Base-by-base conservation (phyloP, 2,797 vertebrate species). In the Gastrophryne carolinensis region DNA sequence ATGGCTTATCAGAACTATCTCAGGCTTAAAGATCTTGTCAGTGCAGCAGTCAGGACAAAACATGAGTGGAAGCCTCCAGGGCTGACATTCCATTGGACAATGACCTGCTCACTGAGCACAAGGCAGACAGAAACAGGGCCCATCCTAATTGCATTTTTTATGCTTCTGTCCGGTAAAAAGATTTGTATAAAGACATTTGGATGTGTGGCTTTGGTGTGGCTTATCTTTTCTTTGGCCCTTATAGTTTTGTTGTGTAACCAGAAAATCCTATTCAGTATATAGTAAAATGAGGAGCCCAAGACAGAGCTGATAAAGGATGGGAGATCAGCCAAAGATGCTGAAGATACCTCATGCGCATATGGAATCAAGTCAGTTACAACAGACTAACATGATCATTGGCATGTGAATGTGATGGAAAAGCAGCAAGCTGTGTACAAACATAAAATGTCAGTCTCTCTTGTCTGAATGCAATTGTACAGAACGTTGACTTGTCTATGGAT, bases 61-160 rank as follows among this genome's bases (percentile, higher is more conserved):
- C 68, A 72, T 65, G 57, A 72, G 23, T 34, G 34, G 50, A 41
- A 39, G 75, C 75, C 75, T 72, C 39, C 68, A 78, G 75, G 75
- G 75, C 52, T 66, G 26, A 26, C 52, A 72, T 78, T 78, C 75
- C 68, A 60, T 5, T 66, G 62, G 75, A 65, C 68, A 78, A 78
- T 72, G 68, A 52, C 53, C 68, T 52, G 49, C 41, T 66, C 49
- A 65, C 21, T 27, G 27, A 34, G 58, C 30, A 64, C 11, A 52
- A 66, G 60, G 39, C 37, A 35, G 61, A 49, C n/a, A n/a, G 29
- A 64, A 56, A 49, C 39, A 56, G 26, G 30, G 17, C 17, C 56
- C 26, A 39, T 39, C 11, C 58, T 50, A 57, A 63, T 54, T 64
- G 37, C 21, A 56, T 57, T 56, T 56, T 13, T 39, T 11, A 13